Percentiles rank a stretch among this genome's conserved stretches.
phyloP scores from a whole-genome alignment of 1,140 invertebrate genomes.

The Sarcophaga bullata region DNA sequence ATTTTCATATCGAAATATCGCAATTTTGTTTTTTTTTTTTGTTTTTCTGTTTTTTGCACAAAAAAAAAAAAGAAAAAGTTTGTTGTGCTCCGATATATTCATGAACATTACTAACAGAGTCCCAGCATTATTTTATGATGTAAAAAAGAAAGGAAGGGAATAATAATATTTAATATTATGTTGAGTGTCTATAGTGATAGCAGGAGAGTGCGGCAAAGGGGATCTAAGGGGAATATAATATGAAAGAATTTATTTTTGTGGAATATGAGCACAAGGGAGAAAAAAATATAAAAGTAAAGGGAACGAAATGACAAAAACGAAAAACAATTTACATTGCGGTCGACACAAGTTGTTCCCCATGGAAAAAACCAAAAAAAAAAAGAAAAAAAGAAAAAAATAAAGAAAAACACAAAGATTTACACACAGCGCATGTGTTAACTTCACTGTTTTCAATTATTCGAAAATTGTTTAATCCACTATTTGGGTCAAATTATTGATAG shows the following conservation, averaged over 20 bases:
- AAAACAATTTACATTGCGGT: slow-evolving; percentile 14
- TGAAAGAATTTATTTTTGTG: not conserved
- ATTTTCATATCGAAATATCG: not conserved
- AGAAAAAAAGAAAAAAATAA: no score
- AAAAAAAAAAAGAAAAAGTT: no score
- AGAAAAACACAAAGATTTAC: not conserved
- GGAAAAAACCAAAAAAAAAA: no score
- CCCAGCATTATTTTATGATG: no score
- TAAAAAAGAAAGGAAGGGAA: not conserved
- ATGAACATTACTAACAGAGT: not conserved
- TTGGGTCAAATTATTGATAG: not conserved
- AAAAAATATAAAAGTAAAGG: no score
- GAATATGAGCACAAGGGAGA: not conserved
- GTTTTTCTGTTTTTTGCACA: not conserved
- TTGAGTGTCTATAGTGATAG: not conserved
- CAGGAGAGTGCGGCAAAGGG: not conserved
- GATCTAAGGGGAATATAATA: no score
- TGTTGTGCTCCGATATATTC: not conserved
- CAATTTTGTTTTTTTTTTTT: not conserved
- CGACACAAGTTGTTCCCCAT: not conserved
- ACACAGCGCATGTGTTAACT: not conserved
- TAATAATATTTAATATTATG: not conserved
- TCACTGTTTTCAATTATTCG: slow-evolving; percentile 1
- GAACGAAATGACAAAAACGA: not conserved
- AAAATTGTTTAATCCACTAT: slow-evolving; percentile 11